phyloP scores from a whole-genome alignment of 2,888 invertebrate genomes.

The Pilophorus perplexus region DNA sequence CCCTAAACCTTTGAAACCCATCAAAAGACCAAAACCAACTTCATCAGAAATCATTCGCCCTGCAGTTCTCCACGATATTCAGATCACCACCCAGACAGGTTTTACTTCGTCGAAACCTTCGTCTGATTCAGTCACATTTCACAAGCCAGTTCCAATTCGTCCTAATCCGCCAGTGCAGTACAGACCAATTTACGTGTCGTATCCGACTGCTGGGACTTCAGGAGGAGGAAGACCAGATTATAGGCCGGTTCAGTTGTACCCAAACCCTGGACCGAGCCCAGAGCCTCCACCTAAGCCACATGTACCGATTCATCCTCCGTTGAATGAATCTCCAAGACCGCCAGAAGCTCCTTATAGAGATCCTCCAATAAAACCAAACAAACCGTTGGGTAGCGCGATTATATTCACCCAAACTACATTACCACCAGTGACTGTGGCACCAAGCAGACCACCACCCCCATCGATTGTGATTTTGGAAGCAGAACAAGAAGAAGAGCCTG shows the following conservation, averaged over 20 bases:
- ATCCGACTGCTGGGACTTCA: background rate
- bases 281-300: conserved; percentile 28
- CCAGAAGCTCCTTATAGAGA: conserved; percentile 37
- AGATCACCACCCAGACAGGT: conserved; percentile 9
- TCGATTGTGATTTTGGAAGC: conserved; percentile 42
- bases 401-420: conserved; percentile 34
- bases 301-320: conserved; percentile 27
- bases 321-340: conserved; percentile 22
- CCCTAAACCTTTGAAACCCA: conserved; percentile 9
- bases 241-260: conserved; percentile 14
- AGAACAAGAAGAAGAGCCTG: conserved; percentile 22
- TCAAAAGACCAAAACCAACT: background rate
- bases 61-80: conserved; percentile 2
- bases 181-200: conserved; percentile 19
- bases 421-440: conserved; percentile 21
- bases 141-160: background rate
- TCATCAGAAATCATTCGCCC: background rate
- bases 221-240: conserved; percentile 1
- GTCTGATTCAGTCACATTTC: background rate
- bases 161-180: background rate
- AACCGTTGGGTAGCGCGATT: conserved; percentile 36
- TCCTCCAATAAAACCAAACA: conserved; percentile 30
- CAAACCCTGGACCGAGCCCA: conserved; percentile 22
- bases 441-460: conserved; percentile 42
- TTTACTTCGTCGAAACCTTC: conserved; percentile 3